These are phyloP conservation scores for Cantharis flavilabris DNA, from an alignment of 2,888 invertebrate species.

Conservation along the genomic window DNA sequence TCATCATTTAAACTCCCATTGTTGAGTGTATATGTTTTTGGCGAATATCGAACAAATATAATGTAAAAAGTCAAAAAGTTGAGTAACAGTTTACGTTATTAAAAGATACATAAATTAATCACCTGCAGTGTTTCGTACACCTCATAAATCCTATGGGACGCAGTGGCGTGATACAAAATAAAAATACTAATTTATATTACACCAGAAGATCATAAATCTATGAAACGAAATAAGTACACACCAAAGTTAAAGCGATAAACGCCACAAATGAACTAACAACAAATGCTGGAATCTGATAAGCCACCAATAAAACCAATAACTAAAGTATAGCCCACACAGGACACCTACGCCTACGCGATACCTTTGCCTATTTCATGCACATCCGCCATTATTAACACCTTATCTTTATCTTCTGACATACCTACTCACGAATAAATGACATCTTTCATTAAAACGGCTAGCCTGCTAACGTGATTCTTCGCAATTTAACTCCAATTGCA, in stretches of 20 bases:
- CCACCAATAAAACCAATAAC: constrained; percentile 34
- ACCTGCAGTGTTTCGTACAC: constrained; percentile 1
- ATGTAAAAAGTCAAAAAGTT: not conserved
- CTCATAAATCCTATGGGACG: not conserved
- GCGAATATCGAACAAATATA: not conserved
- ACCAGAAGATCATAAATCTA: constrained; percentile 20
- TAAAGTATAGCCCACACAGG: constrained; percentile 31
- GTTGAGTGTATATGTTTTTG: not conserved
- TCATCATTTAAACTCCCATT: not conserved
- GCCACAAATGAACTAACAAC: constrained; percentile 29
- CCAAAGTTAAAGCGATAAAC: constrained; percentile 23
- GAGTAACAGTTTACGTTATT: not conserved
- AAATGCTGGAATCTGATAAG: constrained; percentile 32
- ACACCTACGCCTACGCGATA: constrained; percentile 25
- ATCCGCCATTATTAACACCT: constrained; percentile 33
- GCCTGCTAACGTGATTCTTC: constrained; percentile 24
- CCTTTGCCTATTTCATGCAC: constrained; percentile 29
- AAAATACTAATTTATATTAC: constrained; percentile 26
- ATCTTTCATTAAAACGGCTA: constrained; percentile 18
- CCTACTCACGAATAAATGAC: constrained; percentile 30
- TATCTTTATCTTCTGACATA: constrained; percentile 32
- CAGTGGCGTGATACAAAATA: constrained; percentile 1
- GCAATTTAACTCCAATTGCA: constrained; percentile 12
- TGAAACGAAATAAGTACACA: constrained; percentile 25
- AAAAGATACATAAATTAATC: constrained; percentile 1